Base-by-base conservation (phyloP, 1,140 invertebrate species). In the Pseudoatta argentina region DNA sequence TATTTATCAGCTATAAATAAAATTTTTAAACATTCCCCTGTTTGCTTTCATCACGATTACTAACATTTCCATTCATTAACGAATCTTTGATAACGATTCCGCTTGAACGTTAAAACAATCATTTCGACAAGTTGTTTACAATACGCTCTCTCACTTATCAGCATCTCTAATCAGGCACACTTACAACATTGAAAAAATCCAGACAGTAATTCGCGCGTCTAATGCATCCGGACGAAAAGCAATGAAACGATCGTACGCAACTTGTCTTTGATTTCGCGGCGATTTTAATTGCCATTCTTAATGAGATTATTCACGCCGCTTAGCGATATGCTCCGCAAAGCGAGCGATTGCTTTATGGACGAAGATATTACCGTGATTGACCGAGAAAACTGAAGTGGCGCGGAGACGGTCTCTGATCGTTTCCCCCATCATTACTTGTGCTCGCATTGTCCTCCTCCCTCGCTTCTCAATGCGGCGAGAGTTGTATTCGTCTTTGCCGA, bases 71-170 rank as follows among this genome's bases (percentile, higher is more conserved):
- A 16, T 21, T 14, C 34, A 30, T 8, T 27, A 39, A 55, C n/a
- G 14, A 79, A 55, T 30, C 18, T 16, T 14, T 1, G n/a, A 53
- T 79, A 44, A 34, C 6, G 30, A n/a, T 44, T 44, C 16, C 66
- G 24, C 21, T n/a, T 21, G 44, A 18, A 27, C 16, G 30, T 16
- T 81, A 48, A 75, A 75, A 75, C 55, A 83, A 83, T 83, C 69
- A 63, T 3, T 24, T 75, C 79, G 39, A 83, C 79, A 44, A 48
- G 55, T 83, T 83, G 61, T 83, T 83, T 61, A 83, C 69, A 83
- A 83, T 83, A 44, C 55, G 79, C 55, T 83, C 73, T 83, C 79
- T 73, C 79, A 61, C n/a, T 83, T 83, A 83, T 83, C 79, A 34
- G 69, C 55, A 51, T 63, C 69, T 83, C 69, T 83, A 83, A 82